phyloP scores from a whole-genome alignment of 2,113 vertebrate species.

The Phoxinus phoxinus region DNA sequence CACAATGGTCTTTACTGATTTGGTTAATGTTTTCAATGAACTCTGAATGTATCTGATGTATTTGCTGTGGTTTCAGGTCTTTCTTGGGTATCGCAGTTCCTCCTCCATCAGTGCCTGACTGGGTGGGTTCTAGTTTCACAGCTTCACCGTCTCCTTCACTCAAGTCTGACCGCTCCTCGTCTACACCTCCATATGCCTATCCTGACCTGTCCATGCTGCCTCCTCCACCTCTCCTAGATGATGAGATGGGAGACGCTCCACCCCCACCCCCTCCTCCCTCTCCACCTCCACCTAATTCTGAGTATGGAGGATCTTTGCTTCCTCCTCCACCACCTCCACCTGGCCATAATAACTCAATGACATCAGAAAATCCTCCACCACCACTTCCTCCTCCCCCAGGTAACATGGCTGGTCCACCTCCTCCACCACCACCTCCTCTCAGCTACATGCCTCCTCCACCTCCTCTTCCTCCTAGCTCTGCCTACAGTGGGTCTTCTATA shows the following conservation, averaged over 20 bases:
- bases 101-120: constrained; percentile 71
- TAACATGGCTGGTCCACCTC: constrained; percentile 35
- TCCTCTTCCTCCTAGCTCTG: constrained; percentile 47
- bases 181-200: constrained; percentile 5
- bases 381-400: constrained; percentile 41
- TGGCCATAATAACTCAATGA: not conserved
- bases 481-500: not conserved
- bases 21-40: not conserved
- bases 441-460: not conserved
- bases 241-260: constrained; percentile 24
- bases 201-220: constrained; percentile 43
- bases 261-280: constrained; percentile 40
- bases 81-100: constrained; percentile 74
- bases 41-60: not conserved
- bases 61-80: constrained; percentile 57
- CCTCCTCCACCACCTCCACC: constrained; percentile 44
- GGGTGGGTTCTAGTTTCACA: constrained; percentile 35
- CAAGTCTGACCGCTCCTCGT: not conserved
- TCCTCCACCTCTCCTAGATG: constrained; percentile 44
- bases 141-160: constrained; percentile 48
- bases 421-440: constrained; percentile 47
- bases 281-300: constrained; percentile 15
- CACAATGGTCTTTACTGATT: not conserved
- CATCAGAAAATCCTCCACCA: constrained; percentile 36
- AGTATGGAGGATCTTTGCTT: constrained; percentile 19